phyloP scores from a whole-genome alignment of 2,888 invertebrate species.

The Cryptocephalus primarius region DNA sequence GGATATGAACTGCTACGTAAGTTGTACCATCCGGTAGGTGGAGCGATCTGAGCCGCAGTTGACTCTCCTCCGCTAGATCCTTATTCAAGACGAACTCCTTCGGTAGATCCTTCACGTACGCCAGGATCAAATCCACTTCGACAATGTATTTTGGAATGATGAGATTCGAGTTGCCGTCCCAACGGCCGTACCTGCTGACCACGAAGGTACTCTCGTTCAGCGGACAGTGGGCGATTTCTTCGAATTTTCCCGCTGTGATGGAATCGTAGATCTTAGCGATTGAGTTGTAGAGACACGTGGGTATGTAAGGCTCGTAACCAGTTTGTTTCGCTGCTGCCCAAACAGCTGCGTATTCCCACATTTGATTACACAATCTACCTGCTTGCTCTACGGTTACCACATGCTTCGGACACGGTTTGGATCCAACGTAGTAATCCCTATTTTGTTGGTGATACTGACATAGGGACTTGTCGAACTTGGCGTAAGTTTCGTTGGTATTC shows the following conservation, averaged over 20 bases:
- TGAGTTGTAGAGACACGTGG: constrained; percentile 41
- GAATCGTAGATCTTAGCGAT: constrained; percentile 43
- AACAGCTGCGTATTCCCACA: constrained; percentile 43
- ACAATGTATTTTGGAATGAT: constrained; percentile 43
- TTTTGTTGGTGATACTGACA: constrained; percentile 40
- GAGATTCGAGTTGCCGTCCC: constrained; percentile 45
- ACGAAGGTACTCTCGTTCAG: constrained; percentile 39
- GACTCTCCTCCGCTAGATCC: constrained; percentile 38
- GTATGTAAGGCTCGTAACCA: constrained; percentile 40
- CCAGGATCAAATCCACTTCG: constrained; percentile 43
- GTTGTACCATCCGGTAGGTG: constrained; percentile 12
- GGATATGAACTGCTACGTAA: constrained; percentile 45
- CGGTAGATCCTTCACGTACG: constrained; percentile 45
- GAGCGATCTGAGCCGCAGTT: constrained; percentile 20
- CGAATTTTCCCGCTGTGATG: constrained; percentile 45
- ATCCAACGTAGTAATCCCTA: constrained; percentile 17
- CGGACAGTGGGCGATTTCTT: constrained; percentile 44
- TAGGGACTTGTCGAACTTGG: constrained; percentile 43
- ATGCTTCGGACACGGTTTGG: constrained; percentile 36
- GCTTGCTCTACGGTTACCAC: constrained; percentile 39
- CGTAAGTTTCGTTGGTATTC: constrained; percentile 27
- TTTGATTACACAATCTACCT: constrained; percentile 36
- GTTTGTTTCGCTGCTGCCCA: constrained; percentile 40
- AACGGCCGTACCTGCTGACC: constrained; percentile 42
- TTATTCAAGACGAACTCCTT: constrained; percentile 45